Evolutionary conservation across 2,888 invertebrate species (phyloP), one percentile per base, ranked within the genome.

Genomic region (Eristalinus aeneus): DNA sequence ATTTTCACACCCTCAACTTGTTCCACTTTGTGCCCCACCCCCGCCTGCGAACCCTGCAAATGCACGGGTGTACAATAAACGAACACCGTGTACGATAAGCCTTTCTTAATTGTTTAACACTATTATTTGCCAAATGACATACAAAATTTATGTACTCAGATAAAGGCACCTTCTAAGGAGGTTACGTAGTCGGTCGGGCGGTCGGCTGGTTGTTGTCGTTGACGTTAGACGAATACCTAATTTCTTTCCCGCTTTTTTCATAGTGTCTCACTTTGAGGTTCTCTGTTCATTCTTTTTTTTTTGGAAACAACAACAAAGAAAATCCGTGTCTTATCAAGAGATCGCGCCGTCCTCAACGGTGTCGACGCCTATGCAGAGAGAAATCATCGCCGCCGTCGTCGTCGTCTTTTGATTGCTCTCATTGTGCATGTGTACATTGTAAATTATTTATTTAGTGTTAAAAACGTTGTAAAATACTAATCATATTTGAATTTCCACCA

Each of bases 81-180:
- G 72, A 76, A 84, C 69, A 72, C 39, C 65, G 39, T 74, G 39
- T 36, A 87, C 82, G 88, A 88, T 88, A 88, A 88, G 88, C 79
- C 54, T 63, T 76, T 78, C 88, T 88, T 88, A 88, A 88, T 88
- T 88, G 87, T 86, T 89, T 87, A 88, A 88, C 88, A 85, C 73
- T 88, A 86, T 88, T 89, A 89, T 89, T 89, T 89, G 88, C 88
- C 81, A 87, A 88, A 88, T 89, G 89, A 89, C 88, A 89, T 88
- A 89, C 78, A 83, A 87, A 89, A 88, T 88, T 88, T 88, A 88
- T 87, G 85, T 88, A 78, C 82, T 69, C 60, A 88, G 88, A 87
- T 88, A 83, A 88, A 81, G 78, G 39, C 34, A 80, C 69, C 34
- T 60, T 74, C 82, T 86, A 82, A 82, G 74, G 86, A 86, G 86